A percentile compares a stretch with the other conserved stretches of the same genome.
These are phyloP conservation scores for Porites divaricata DNA, from an alignment of 92 coral and sea anemone species.

Conservation along the genomic window DNA sequence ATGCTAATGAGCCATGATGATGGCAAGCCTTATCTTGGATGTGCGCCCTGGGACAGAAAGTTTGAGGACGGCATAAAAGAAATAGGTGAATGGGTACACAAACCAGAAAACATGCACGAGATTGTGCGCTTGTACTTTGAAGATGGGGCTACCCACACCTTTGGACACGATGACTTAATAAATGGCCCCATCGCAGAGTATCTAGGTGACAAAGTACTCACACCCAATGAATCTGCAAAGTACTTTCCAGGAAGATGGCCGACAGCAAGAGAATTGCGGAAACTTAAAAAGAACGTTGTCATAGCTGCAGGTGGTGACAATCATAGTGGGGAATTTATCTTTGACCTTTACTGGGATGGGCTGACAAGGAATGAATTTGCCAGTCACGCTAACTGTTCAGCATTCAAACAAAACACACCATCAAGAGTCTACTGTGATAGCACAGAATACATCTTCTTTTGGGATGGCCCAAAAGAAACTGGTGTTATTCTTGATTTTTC, in stretches of 20 bases:
- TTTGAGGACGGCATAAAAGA: conserved; percentile 84
- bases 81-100: conserved; percentile 82
- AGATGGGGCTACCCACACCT: conserved; percentile 77
- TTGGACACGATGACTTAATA: conserved; percentile 73
- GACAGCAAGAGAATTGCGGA: conserved; percentile 61
- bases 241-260: conserved; percentile 84
- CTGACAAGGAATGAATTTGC: conserved; percentile 61
- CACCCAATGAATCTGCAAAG: conserved; percentile 68
- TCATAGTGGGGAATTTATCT: conserved; percentile 75
- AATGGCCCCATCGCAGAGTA: conserved; percentile 80
- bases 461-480: conserved; percentile 83
- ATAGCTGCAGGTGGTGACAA: conserved; percentile 62
- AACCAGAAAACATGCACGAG: conserved; percentile 68
- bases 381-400: conserved; percentile 62
- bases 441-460: conserved; percentile 82
- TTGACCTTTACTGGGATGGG: conserved; percentile 71
- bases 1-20: conserved; percentile 89
- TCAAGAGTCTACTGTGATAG: conserved; percentile 85
- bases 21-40: conserved; percentile 70
- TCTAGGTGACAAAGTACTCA: conserved; percentile 77
- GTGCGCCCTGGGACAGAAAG: conserved; percentile 89
- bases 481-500: conserved; percentile 75
- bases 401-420: conserved; percentile 27
- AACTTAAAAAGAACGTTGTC: conserved; percentile 71
- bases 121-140: conserved; percentile 84